Evolutionary conservation across 2,113 vertebrate species (phyloP).

Genomic region (Corythornis vintsioides): DNA sequence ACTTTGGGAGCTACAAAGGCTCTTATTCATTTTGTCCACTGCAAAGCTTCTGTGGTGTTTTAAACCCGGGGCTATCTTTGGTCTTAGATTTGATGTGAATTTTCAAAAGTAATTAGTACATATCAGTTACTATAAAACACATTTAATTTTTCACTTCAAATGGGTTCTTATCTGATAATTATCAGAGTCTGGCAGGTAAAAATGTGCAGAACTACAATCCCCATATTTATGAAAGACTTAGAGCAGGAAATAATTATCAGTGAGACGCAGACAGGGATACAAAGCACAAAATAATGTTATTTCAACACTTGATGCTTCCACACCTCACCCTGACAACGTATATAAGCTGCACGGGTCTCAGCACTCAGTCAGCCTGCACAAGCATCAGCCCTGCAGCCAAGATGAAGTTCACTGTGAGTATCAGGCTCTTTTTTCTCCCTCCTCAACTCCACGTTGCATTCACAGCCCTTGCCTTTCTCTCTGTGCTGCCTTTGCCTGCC

Average conservation of each 20-base stretch:
- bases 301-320: neutral
- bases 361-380: neutral
- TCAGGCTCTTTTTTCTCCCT: neutral
- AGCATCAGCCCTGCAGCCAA: conserved; percentile 25
- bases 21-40: neutral
- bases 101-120: neutral
- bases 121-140: neutral
- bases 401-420: conserved; percentile 47
- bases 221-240: too few relatives aligned
- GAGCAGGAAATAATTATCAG: too few relatives aligned
- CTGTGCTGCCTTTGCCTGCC: neutral
- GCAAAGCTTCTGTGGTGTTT: neutral
- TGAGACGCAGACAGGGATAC: neutral
- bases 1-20: neutral
- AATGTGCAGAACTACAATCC: too few relatives aligned
- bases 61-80: neutral
- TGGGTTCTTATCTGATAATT: too few relatives aligned
- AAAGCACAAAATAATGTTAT: neutral
- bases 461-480: neutral
- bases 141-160: neutral
- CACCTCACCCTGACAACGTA: neutral
- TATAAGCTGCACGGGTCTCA: neutral
- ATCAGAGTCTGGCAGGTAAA: too few relatives aligned
- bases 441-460: neutral
- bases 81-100: neutral